These are phyloP conservation scores for Maniola jurtina DNA, from an alignment of 1,140 invertebrate genomes.

Conservation along the genomic window DNA sequence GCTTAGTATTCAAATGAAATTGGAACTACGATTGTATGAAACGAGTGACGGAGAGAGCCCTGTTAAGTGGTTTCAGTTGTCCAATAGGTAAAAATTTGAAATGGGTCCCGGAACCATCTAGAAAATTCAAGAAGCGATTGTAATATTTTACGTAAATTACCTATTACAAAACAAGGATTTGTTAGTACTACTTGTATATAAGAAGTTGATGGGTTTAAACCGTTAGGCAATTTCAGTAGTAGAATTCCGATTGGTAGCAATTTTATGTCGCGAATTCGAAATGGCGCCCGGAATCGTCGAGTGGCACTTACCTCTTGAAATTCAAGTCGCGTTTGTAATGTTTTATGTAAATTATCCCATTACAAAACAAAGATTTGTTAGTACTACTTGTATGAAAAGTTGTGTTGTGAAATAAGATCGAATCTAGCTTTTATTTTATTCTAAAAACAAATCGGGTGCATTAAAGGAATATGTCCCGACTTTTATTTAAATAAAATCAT, in stretches of 20 bases:
- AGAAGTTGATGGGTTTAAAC: neutral
- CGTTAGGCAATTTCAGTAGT: neutral
- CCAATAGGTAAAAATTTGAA: no score
- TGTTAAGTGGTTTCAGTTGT: no score
- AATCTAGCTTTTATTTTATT: no score
- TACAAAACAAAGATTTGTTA: conserved; percentile 1
- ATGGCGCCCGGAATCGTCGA: neutral
- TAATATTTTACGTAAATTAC: neutral
- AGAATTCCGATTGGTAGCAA: neutral
- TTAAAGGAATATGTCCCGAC: no score
- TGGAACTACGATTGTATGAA: no score
- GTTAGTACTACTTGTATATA: neutral
- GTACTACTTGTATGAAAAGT: neutral
- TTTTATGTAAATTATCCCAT: neutral
- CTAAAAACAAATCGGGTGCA: no score
- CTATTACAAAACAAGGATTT: neutral
- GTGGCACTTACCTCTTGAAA: neutral
- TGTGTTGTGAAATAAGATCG: no score
- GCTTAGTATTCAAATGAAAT: no score
- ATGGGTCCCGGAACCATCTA: neutral
- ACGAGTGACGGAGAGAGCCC: no score
- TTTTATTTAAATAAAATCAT: no score
- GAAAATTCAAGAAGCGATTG: neutral
- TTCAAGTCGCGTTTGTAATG: neutral
- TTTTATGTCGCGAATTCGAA: neutral